Evolutionary conservation across 37 sponge, comb jelly and placozoan species (phyloP).

Genomic region (Petrosia ficiformis): DNA sequence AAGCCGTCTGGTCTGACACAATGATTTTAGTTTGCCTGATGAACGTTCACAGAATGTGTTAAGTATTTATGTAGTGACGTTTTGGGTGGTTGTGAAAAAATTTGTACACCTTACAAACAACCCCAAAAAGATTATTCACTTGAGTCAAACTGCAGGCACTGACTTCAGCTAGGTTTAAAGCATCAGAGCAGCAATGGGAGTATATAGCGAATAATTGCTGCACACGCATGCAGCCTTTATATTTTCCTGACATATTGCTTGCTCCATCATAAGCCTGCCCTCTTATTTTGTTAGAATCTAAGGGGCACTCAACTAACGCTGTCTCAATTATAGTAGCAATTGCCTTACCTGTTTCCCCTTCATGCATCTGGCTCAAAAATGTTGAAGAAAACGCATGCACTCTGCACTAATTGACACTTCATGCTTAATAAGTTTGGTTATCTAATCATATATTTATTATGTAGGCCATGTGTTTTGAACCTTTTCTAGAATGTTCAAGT

Average conservation of each 20-base stretch:
- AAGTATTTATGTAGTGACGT: slow-evolving; percentile 18
- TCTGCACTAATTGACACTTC: no score
- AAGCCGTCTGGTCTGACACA: slow-evolving; percentile 54
- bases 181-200: slow-evolving; percentile 42
- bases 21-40: slow-evolving; percentile 7
- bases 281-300: slow-evolving; percentile 26
- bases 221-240: slow-evolving; percentile 24
- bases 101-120: slow-evolving; percentile 3
- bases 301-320: slow-evolving; percentile 10
- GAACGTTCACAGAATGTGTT: slow-evolving; percentile 10
- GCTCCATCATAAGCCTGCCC: slow-evolving; percentile 60
- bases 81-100: slow-evolving; percentile 39
- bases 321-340: slow-evolving; percentile 22
- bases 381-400: no score
- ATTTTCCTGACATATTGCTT: slow-evolving; percentile 53
- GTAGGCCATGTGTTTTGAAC: neutral
- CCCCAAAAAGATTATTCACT: slow-evolving; percentile 35
- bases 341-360: slow-evolving; percentile 38
- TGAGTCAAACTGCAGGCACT: slow-evolving; percentile 8
- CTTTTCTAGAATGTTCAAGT: no score
- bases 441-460: no score
- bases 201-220: slow-evolving; percentile 39
- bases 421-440: no score
- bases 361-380: slow-evolving; percentile 10
- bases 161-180: slow-evolving; percentile 45